Evolutionary conservation across 2,888 invertebrate genomes (phyloP).

Genomic region (Elegia similella): DNA sequence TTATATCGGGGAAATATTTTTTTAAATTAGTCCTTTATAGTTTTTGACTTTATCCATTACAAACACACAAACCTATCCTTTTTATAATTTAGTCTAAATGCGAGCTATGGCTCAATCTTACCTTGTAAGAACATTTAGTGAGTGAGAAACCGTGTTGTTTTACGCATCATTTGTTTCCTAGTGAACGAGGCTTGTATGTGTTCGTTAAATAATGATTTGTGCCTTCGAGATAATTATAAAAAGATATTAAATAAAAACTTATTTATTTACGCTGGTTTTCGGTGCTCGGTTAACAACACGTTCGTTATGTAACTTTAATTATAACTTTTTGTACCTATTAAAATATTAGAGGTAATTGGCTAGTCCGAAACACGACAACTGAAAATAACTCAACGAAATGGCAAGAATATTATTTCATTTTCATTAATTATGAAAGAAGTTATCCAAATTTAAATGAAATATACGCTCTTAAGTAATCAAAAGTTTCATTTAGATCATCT

Average conservation of each 20-base stretch:
- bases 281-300: conserved; percentile 50
- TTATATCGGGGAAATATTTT: too few species aligned
- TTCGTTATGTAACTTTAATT: conserved; percentile 33
- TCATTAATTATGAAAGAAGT: background rate
- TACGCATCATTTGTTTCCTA: too few species aligned
- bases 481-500: too few species aligned
- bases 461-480: too few species aligned
- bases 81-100: too few species aligned
- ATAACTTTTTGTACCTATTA: conserved; percentile 38
- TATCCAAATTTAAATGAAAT: background rate
- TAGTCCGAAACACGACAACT: conserved; percentile 64
- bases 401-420: background rate
- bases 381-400: conserved; percentile 21
- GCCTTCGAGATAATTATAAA: conserved; percentile 1
- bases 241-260: background rate
- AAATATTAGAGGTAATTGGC: conserved; percentile 55
- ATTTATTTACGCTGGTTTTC: conserved; percentile 38
- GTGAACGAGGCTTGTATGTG: too few species aligned
- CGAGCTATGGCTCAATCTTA: too few species aligned
- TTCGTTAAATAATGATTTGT: background rate
- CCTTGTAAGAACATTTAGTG: too few species aligned
- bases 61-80: too few species aligned
- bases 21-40: too few species aligned
- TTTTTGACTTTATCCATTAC: too few species aligned
- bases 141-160: too few species aligned